These are phyloP conservation scores for Drosophila infuscata DNA, from an alignment of 2,888 invertebrate genomes.

Conservation along the genomic window DNA sequence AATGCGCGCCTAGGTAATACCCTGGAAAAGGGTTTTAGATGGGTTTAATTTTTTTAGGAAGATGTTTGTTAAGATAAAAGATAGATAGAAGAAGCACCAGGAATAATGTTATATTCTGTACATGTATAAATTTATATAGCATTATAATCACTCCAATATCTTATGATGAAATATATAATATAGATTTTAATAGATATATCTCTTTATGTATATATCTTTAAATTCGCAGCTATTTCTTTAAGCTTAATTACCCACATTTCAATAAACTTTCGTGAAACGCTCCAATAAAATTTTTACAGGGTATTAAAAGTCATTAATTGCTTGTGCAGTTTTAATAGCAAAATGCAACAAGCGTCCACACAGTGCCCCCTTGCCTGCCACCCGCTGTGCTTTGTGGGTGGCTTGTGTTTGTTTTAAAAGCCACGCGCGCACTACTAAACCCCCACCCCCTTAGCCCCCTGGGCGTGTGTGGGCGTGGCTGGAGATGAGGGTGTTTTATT, in stretches of 20 bases:
- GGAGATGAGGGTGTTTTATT: background rate
- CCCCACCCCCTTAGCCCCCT: background rate
- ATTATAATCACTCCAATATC: background rate
- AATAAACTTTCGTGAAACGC: no score
- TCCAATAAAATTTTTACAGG: background rate
- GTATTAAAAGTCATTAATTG: slow-evolving; percentile 17
- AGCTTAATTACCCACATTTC: background rate
- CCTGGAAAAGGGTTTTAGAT: background rate
- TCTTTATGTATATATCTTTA: background rate
- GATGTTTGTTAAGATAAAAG: background rate
- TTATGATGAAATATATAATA: background rate
- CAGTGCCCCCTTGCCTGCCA: background rate
- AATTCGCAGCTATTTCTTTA: background rate
- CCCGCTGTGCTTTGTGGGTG: slow-evolving; percentile 48
- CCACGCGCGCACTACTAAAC: slow-evolving; percentile 60
- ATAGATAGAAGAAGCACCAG: background rate
- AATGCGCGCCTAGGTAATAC: background rate
- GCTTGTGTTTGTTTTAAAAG: slow-evolving; percentile 63
- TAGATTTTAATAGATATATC: background rate
- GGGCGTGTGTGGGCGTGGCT: no score
- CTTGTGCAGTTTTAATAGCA: slow-evolving; percentile 14
- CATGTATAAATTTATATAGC: no score
- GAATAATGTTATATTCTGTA: background rate
- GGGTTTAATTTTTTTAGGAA: background rate
- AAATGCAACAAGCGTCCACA: slow-evolving; percentile 25